Evolutionary conservation across 1,140 invertebrate species (phyloP).

Genomic region (Drosophila hydei): DNA sequence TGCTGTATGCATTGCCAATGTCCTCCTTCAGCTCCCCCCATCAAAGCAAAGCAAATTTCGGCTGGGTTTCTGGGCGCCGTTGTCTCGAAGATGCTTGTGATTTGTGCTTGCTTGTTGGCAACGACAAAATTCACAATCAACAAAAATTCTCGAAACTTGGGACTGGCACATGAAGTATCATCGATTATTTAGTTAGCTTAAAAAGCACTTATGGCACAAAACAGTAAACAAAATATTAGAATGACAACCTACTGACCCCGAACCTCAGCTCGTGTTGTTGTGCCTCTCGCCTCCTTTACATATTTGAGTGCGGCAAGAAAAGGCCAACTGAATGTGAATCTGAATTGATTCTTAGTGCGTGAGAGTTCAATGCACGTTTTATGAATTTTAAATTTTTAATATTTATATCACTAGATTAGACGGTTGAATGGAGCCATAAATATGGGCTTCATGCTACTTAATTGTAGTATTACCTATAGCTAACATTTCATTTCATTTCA

Average conservation of each 20-base stretch:
- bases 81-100: slow-evolving; percentile 31
- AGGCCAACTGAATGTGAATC: background rate
- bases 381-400: background rate
- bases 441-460: too few species aligned
- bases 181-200: slow-evolving; percentile 54
- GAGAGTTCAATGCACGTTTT: slow-evolving; percentile 1
- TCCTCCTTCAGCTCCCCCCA: background rate
- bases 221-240: slow-evolving; percentile 43
- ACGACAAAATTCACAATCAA: slow-evolving; percentile 34
- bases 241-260: slow-evolving; percentile 1
- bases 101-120: slow-evolving; percentile 28
- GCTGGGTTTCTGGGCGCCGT: slow-evolving; percentile 27
- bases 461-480: too few species aligned
- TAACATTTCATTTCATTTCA: slow-evolving; percentile 5
- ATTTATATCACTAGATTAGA: background rate
- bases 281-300: slow-evolving; percentile 8
- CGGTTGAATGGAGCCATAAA: too few species aligned
- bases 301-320: slow-evolving; percentile 13
- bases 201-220: slow-evolving; percentile 37
- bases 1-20: slow-evolving; percentile 6
- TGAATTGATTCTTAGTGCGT: background rate
- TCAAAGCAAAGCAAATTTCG: background rate
- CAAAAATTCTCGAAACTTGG: slow-evolving; percentile 30
- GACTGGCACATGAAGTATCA: slow-evolving; percentile 27
- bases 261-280: background rate